Base-by-base conservation (phyloP, 2,888 invertebrate species). In the Seira sanloemensis region DNA sequence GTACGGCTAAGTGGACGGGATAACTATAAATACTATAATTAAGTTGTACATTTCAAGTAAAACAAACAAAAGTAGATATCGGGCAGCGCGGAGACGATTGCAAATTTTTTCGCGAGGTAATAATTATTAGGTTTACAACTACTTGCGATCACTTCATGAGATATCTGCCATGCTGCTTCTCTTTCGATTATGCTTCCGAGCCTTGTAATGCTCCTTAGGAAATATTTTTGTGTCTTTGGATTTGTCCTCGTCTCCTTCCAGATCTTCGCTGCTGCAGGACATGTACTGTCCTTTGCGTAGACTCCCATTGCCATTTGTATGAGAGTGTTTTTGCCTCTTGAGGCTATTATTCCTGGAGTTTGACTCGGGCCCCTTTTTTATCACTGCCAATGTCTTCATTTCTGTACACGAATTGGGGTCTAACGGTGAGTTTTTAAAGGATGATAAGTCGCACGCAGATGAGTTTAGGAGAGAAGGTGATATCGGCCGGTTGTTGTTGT, bases 401-500 rank as follows among this genome's bases (percentile, higher is more conserved):
- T 88, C 88, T 77, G 88, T 88, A 69, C 79, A 82, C 9, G 81
- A 76, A 24, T 66, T 79, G 62, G 65, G 72, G 25, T 88, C 88
- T 24, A 89, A 71, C 1, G 88, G 50, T 12, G 86, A 76, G n/a
- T 85, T 73, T 73, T 88, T 87, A 18, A 85, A 87, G 4, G 85
- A 86, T 12, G 72, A 74, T 9, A 87, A 71, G 37, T 89, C 88
- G 76, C 87, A 86, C 0, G 87, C 73, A 0, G 88, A 79, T 23
- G 86, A 73, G 65, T 88, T 88, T 16, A 89, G 65, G 19, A 88
- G 87, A 18, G 89, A 89, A 27, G 89, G 89, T n/a, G 88, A 88
- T 54, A 90, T 88, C 12, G 90, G 90, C 71, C 89, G 89, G 90
- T 94, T 94, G 91, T 94, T 94, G 91, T 94, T 94, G 90, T 94